Conservation (phyloP, 2,888 invertebrate genomes). For the Plagiodera versicolora region DNA sequence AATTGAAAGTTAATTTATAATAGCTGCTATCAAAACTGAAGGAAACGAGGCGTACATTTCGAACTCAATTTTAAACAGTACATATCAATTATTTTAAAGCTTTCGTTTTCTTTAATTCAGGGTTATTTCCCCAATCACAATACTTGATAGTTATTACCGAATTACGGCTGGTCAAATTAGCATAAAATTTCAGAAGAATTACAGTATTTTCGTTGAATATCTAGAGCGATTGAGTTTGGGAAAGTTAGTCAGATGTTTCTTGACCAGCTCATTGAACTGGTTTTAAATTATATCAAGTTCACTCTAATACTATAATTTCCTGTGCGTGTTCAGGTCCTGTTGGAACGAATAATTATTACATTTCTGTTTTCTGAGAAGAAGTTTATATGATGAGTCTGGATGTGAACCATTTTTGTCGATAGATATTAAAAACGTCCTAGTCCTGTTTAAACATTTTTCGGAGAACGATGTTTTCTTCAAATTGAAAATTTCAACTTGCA, state of each 20-base stretch:
- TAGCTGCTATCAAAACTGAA: too few relatives aligned
- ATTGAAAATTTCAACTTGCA: too few relatives aligned
- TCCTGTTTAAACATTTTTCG: too few relatives aligned
- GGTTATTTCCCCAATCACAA: not conserved
- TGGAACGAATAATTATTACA: not conserved
- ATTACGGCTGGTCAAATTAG: not conserved
- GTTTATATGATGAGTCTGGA: too few relatives aligned
- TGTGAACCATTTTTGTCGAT: too few relatives aligned
- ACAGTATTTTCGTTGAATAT: constrained; percentile 2
- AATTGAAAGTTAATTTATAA: too few relatives aligned
- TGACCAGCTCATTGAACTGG: constrained; percentile 8
- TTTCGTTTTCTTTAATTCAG: not conserved
- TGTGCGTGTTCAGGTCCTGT: not conserved
- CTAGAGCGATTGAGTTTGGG: constrained; percentile 9
- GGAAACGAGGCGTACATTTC: too few relatives aligned
- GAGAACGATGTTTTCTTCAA: too few relatives aligned
- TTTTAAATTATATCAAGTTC: constrained; percentile 7
- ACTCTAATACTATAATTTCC: constrained; percentile 5
- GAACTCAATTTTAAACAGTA: not conserved
- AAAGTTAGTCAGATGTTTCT: constrained; percentile 1
- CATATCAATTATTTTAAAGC: not conserved
- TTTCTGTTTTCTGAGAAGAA: not conserved
- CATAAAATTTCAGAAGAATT: constrained; percentile 9
- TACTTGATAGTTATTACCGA: not conserved
- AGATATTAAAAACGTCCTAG: too few relatives aligned